Base-by-base conservation (phyloP, 2,888 invertebrate genomes). In the Synergus gifuensis region DNA sequence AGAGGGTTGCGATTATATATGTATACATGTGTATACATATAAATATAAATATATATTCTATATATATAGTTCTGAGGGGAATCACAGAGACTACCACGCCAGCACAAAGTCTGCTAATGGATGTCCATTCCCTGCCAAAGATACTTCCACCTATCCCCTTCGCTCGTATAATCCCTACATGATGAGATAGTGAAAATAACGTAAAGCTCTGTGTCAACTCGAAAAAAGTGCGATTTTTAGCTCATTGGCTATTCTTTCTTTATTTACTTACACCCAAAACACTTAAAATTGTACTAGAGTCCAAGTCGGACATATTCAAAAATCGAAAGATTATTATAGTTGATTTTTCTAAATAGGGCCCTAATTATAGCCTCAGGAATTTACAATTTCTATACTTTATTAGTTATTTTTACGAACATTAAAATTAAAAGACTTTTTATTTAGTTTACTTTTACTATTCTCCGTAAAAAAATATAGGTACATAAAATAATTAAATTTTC, bases 41-140 rank as follows among this genome's bases (percentile, higher is more conserved):
- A 79, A 67, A 82, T 67, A 11, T 36, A 82, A 18, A 42, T 7
- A 42, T 9, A 9, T 77, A 76, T 69, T 36, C 36, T 60, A 42
- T 5, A 42, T 9, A 82, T 76, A 11, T 36, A 82, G 81, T 78
- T 78, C 81, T 58, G 83, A 83, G 81, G 83, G 83, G 85, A 82
- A 82, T 83, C 82, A 83, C 81, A 82, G 79, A 80, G 82, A 81
- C 81, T 78, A 76, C 80, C 79, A 80, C 80, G 79, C 80, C 87
- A 86, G 88, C 87, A 89, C 89, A 91, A 91, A 91, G 91, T 89
- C 88, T 89, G 89, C 91, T 92, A 92, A 92, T 91, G 92, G 91
- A 91, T 90, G 92, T 91, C 91, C 91, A 91, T 90, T 91, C 89
- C 88, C 88, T 88, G 89, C 88, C 88, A 90, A 89, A 91, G 90